Evolutionary conservation across 2,888 invertebrate genomes (phyloP).

Genomic region (Helicoverpa assulta): DNA sequence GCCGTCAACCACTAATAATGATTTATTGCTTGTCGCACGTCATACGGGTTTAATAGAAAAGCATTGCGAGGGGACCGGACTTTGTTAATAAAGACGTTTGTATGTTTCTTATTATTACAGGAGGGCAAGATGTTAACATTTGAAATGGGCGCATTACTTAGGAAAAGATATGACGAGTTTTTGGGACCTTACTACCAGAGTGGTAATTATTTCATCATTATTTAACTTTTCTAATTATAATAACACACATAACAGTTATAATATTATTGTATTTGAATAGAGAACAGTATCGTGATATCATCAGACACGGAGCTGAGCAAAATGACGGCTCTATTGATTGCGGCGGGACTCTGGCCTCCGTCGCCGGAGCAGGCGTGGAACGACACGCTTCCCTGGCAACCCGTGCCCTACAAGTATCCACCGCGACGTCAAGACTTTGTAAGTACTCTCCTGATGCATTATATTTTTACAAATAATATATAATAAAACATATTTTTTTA

Average conservation of each 20-base stretch:
- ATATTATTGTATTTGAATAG: conserved; percentile 56
- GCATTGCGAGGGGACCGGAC: conserved; percentile 52
- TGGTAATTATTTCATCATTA: conserved; percentile 68
- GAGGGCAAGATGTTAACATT: conserved; percentile 89
- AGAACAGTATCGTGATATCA: conserved; percentile 88
- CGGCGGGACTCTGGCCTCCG: conserved; percentile 93
- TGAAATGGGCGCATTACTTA: conserved; percentile 89
- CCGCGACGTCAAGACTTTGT: conserved; percentile 81
- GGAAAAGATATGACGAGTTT: conserved; percentile 87
- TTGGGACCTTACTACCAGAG: conserved; percentile 85
- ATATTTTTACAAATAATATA: no score
- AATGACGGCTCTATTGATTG: conserved; percentile 92
- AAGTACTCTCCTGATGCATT: conserved; percentile 56
- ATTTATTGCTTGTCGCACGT: conserved; percentile 80
- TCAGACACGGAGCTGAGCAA: conserved; percentile 94
- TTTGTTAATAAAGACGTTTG: conserved; percentile 30
- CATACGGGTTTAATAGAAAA: conserved; percentile 66
- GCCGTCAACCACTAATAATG: conserved; percentile 84
- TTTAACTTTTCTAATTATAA: background rate
- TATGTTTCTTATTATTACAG: conserved; percentile 75
- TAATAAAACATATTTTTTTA: no score
- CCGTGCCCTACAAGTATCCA: conserved; percentile 90
- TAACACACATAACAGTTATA: no score
- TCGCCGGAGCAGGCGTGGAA: conserved; percentile 86
- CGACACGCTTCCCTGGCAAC: conserved; percentile 90